Evolutionary conservation across 2,797 vertebrate species (phyloP), one percentile per base, ranked within the genome.

Genomic region (Sitta carolinensis): DNA sequence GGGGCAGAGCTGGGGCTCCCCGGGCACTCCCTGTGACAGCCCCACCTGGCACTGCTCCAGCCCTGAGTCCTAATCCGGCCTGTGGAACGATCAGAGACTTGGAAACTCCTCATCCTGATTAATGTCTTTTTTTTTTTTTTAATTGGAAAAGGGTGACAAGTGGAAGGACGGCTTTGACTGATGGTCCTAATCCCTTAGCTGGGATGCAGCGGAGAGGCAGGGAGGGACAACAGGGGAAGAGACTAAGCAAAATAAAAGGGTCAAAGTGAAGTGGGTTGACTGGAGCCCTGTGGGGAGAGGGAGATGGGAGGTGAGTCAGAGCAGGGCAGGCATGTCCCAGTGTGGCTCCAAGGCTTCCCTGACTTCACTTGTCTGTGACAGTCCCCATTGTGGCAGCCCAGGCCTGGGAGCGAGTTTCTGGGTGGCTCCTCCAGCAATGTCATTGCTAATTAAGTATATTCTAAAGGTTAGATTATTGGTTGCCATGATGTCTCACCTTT

Each of bases 391-490:
- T 0, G 3, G 76, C 89, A 67, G 84, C 74, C 82, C 1, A 5
- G 42, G 81, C 86, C 88, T 48, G 68, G 62, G 16, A 94, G 72
- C 3, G 0, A 90, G 91, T 94, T 95, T 92, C 93, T 95, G 93
- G 94, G 93, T 92, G 94, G 82, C 84, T 96, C 93, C 95, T 94
- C 72, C 82, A 89, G 88, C 86, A 38, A 87, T 93, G 88, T 87
- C 84, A 89, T 45, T 85, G 82, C 73, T 91, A 66, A 92, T 95
- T 95, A 95, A 95, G 59, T 82, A 52, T 48, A 12, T 72, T 92
- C 58, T 42, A 58, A 87, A 81, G 92, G 84, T 92, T 91, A 78
- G 68, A 83, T 83, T 83, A 91, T 77, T 66, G 62, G n/a, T 88
- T 87, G 73, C 0, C 9, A 87, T 0, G 32, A 72, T 83, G 89